Percentiles rank a stretch among this genome's conserved stretches.
Conservation (phyloP, 2,113 vertebrate species). For the Chiloscyllium plagiosum region DNA sequence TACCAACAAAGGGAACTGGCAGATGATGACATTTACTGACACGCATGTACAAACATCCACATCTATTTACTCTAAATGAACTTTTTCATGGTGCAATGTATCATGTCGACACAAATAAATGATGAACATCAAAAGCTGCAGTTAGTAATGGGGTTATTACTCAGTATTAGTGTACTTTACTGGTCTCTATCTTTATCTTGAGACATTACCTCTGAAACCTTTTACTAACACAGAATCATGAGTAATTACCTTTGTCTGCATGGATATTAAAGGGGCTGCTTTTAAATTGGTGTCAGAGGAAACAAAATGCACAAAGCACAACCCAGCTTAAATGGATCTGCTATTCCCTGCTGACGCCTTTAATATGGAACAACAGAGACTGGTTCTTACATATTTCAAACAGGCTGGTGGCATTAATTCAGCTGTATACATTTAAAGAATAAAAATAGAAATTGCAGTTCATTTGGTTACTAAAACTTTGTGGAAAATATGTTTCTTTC, state of each 20-base stretch:
- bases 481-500: neutral
- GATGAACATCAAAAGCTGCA: slow-evolving; percentile 33
- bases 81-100: slow-evolving; percentile 33
- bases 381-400: slow-evolving; percentile 19
- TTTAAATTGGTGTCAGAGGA: slow-evolving; percentile 36
- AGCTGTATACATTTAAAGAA: neutral
- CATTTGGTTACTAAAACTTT: neutral
- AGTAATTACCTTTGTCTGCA: slow-evolving; percentile 38
- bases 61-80: slow-evolving; percentile 34
- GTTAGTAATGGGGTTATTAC: slow-evolving; percentile 37
- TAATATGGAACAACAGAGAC: slow-evolving; percentile 27
- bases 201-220: slow-evolving; percentile 34
- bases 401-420: neutral
- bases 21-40: slow-evolving; percentile 36
- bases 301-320: slow-evolving; percentile 31
- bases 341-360: slow-evolving; percentile 32
- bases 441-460: neutral
- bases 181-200: slow-evolving; percentile 31
- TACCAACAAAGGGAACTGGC: slow-evolving; percentile 16
- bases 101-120: slow-evolving; percentile 37
- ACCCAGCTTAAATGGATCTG: slow-evolving; percentile 27
- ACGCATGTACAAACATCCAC: slow-evolving; percentile 36
- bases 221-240: slow-evolving; percentile 37
- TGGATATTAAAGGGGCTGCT: slow-evolving; percentile 37
- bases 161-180: slow-evolving; percentile 37